Conservation (phyloP, 2,888 invertebrate species). For the Lobophora halterata region DNA sequence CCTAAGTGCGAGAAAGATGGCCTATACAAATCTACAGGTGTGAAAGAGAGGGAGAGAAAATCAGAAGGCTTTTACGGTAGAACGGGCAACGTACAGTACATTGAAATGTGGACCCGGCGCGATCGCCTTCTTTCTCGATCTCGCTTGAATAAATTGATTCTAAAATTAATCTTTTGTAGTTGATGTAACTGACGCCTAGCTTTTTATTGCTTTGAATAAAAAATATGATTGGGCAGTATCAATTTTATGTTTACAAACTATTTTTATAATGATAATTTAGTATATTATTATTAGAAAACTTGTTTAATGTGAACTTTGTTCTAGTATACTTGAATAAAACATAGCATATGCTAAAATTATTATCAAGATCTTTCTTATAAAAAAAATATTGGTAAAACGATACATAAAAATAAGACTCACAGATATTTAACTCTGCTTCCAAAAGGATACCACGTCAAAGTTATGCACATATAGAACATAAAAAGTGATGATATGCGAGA, state of each 20-base stretch:
- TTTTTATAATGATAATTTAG: conserved; percentile 20
- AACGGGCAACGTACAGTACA: conserved; percentile 73
- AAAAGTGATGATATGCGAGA: conserved; percentile 39
- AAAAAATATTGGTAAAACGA: no score
- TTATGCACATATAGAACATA: conserved; percentile 12
- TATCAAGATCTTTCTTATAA: no score
- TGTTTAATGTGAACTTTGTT: conserved; percentile 7
- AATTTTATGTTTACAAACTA: conserved; percentile 34
- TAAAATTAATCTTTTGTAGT: conserved; percentile 74
- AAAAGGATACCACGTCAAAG: background rate
- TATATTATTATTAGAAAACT: conserved; percentile 16
- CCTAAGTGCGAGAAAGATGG: conserved; percentile 53
- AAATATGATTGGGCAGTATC: conserved; percentile 39
- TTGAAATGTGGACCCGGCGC: conserved; percentile 73
- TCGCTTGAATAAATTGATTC: conserved; percentile 78
- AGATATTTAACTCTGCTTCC: background rate
- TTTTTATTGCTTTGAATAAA: conserved; percentile 43
- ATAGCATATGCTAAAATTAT: background rate
- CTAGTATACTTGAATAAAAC: conserved; percentile 2
- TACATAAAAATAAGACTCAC: no score
- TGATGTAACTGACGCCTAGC: conserved; percentile 55
- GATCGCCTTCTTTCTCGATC: conserved; percentile 71
- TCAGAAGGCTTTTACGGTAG: conserved; percentile 80
- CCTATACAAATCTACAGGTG: conserved; percentile 33
- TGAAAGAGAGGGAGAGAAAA: conserved; percentile 57